Conservation (phyloP, 2,113 vertebrate genomes). For the Lipophrys pholis region DNA sequence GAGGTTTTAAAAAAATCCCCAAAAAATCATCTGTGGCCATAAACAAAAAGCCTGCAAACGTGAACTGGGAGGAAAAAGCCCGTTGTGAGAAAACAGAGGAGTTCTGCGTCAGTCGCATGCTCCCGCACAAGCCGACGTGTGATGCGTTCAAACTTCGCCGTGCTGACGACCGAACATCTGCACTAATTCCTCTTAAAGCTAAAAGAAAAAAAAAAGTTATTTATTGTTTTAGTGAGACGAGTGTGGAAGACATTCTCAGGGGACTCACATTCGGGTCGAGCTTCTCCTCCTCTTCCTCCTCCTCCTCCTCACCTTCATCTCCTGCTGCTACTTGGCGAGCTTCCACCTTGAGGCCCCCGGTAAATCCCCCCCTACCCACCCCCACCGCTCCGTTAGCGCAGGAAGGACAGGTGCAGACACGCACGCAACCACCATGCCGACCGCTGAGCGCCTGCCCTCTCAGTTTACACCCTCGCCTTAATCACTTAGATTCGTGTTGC, state of each 20-base stretch:
- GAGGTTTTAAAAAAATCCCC: no score
- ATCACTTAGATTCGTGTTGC: constrained; percentile 61
- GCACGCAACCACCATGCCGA: constrained; percentile 34
- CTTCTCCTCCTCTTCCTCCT: constrained; percentile 51
- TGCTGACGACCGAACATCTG: constrained; percentile 62
- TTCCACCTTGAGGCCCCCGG: constrained; percentile 65
- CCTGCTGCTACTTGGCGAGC: constrained; percentile 63
- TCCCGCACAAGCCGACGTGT: no score
- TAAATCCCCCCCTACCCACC: no score
- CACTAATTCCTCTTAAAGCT: constrained; percentile 75
- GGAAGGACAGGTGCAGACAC: constrained; percentile 76
- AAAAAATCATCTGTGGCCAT: no score
- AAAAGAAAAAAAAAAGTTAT: constrained; percentile 81
- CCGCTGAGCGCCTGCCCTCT: constrained; percentile 61
- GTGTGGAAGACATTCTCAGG: constrained; percentile 63
- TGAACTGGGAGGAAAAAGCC: no score
- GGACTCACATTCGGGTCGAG: constrained; percentile 68
- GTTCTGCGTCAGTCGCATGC: no score
- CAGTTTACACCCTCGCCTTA: constrained; percentile 67
- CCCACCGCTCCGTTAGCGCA: constrained; percentile 54
- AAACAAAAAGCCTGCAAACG: no score
- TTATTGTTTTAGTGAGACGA: constrained; percentile 66
- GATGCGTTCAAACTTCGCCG: no score
- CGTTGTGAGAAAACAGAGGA: no score
- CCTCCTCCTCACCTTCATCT: constrained; percentile 52